Conservation (phyloP, 2,888 invertebrate genomes). For the Arge pagana region DNA sequence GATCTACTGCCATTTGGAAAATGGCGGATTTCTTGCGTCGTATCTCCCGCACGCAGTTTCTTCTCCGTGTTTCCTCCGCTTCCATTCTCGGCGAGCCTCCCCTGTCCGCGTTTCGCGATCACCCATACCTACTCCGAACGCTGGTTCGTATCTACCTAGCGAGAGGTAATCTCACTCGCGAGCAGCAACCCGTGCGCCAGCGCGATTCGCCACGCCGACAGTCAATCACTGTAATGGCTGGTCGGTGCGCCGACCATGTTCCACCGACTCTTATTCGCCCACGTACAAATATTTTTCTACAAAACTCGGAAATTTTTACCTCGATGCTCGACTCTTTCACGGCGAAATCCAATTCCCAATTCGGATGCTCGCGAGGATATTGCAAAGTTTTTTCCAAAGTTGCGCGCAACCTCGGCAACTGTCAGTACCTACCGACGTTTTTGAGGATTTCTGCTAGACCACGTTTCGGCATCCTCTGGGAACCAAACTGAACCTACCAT, state of each 20-base stretch:
- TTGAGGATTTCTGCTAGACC: no score
- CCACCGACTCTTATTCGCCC: no score
- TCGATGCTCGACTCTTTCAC: no score
- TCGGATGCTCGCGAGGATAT: no score
- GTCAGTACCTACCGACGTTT: no score
- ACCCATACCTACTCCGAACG: not conserved
- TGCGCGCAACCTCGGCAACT: no score
- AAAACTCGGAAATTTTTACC: no score
- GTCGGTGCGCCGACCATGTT: slow-evolving; percentile 19
- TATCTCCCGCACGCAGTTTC: not conserved
- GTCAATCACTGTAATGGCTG: slow-evolving; percentile 27
- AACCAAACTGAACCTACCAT: no score
- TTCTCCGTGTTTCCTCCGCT: slow-evolving; percentile 11
- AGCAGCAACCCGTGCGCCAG: slow-evolving; percentile 13
- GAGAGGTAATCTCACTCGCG: slow-evolving; percentile 24
- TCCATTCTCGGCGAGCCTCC: slow-evolving; percentile 4
- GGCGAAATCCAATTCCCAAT: no score
- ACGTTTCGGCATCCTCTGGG: no score
- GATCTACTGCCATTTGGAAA: not conserved
- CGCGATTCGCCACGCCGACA: slow-evolving; percentile 20
- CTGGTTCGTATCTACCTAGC: slow-evolving; percentile 1
- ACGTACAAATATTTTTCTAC: no score
- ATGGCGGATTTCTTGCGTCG: not conserved
- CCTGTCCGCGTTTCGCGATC: not conserved
- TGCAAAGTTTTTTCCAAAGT: no score